Evolutionary conservation across 2,797 vertebrate genomes (phyloP), one percentile per base, ranked within the genome.

Genomic region (Ambastaia sidthimunki): DNA sequence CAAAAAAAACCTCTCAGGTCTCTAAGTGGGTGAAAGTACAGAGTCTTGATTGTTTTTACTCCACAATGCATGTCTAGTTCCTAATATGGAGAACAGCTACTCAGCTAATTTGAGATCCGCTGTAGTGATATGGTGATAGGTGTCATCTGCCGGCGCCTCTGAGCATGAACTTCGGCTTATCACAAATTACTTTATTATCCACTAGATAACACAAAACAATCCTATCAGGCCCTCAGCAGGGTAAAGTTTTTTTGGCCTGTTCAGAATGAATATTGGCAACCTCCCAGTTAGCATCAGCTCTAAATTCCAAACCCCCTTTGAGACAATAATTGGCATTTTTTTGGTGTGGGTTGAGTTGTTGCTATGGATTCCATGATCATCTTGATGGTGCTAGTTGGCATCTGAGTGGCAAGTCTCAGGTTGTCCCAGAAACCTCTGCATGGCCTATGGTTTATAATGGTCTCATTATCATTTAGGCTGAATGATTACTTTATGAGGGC

Each of bases 121-220:
- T 73, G 18, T 21, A 23, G 52, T 74, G 54, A 82, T 80, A 83
- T 21, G 19, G 47, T 74, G 54, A 82, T 80, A 83, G 87, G 79
- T 82, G 84, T 76, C 83, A 88, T 87, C 78, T 85, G 70, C 84
- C 83, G 81, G 70, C 23, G 75, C 83, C 55, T 55, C 84, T 62
- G 74, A 80, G 65, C 84, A 78, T 93, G 93, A 93, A 91, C 93
- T 94, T 95, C 90, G 89, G 88, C 92, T 92, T 90, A 93, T 93
- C 91, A 90, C 90, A 91, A 90, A 92, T 90, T 76, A 88, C 82
- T 94, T 94, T 93, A 94, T 95, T 93, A 92, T 92, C 80, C 75
- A 84, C 85, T 73, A 89, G 92, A 93, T 94, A 90, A 92, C 85
- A 83, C 78, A 92, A 93, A 92, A 94, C 90, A 88, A 86, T 90